A percentile compares a stretch with the other conserved stretches of the same genome.
phyloP scores from a whole-genome alignment of 1,140 invertebrate species.

The Lepidurus couesii region DNA sequence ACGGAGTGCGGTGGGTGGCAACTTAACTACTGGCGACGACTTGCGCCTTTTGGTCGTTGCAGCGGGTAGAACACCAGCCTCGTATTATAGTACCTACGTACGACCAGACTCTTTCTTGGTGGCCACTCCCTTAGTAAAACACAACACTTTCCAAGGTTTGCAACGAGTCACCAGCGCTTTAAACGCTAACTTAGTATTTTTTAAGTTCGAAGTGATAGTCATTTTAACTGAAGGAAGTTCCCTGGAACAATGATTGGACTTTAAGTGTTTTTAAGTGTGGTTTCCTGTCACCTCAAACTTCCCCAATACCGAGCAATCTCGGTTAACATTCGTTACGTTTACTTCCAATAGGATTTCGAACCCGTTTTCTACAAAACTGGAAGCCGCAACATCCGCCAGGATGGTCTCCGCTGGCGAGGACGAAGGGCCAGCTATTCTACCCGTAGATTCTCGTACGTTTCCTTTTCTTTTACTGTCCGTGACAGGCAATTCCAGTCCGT shows the following conservation, averaged over 20 bases:
- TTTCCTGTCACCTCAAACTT: not conserved
- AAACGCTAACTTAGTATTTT: not conserved
- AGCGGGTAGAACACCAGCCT: not conserved
- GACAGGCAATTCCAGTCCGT: not conserved
- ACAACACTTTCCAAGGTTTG: constrained; percentile 14
- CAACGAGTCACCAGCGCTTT: not conserved
- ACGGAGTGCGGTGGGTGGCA: not conserved
- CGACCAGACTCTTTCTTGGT: not conserved
- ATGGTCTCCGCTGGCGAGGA: not conserved
- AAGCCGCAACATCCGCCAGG: not conserved
- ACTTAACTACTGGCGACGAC: not conserved
- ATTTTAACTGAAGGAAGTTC: not conserved
- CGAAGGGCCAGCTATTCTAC: not conserved
- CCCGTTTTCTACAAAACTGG: not conserved
- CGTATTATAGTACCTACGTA: not conserved
- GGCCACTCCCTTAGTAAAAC: constrained; percentile 21
- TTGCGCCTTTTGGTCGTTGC: constrained; percentile 8
- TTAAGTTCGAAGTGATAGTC: not conserved
- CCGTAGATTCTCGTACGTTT: not conserved
- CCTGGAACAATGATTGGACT: not conserved
- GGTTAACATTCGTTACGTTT: too few relatives aligned
- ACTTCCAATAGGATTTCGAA: not conserved
- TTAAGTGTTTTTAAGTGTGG: not conserved
- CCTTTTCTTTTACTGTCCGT: not conserved
- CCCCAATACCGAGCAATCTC: too few relatives aligned